Evolutionary conservation across 1,140 invertebrate species (phyloP).

Genomic region (Drosophila chauvacae): DNA sequence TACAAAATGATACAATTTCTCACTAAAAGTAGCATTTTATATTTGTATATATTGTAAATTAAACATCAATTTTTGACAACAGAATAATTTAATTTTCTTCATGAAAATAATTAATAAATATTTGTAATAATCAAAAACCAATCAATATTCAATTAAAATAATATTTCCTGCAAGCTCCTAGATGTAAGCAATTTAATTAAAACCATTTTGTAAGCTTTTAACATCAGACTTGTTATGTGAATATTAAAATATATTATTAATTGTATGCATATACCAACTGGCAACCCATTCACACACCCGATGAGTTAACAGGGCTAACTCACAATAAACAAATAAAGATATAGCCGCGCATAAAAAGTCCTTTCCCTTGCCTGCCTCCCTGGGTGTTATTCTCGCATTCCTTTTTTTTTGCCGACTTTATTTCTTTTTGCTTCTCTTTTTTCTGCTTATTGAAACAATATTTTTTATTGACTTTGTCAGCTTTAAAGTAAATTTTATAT

Average conservation of each 20-base stretch:
- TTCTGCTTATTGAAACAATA: slow-evolving; percentile 82
- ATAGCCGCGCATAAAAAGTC: slow-evolving; percentile 26
- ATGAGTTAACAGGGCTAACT: slow-evolving; percentile 11
- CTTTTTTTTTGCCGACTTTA: slow-evolving; percentile 54
- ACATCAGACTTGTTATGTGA: not conserved
- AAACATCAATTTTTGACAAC: not conserved
- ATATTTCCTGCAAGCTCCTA: too few relatives aligned
- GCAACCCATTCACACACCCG: slow-evolving; percentile 10
- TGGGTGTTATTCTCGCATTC: slow-evolving; percentile 46
- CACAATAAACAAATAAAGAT: slow-evolving; percentile 23
- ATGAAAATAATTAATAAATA: too few relatives aligned
- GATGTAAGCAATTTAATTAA: not conserved
- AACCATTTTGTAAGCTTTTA: not conserved
- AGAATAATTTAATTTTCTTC: not conserved
- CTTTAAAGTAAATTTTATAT: slow-evolving; percentile 82
- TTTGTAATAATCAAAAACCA: not conserved
- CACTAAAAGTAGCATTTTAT: not conserved
- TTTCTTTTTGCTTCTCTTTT: slow-evolving; percentile 46
- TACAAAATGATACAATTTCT: not conserved
- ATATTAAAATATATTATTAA: slow-evolving; percentile 3
- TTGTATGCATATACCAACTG: not conserved
- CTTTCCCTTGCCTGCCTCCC: slow-evolving; percentile 35
- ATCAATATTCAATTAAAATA: not conserved
- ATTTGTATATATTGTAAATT: not conserved
- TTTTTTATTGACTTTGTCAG: slow-evolving; percentile 83